phyloP scores from a whole-genome alignment of 2,113 vertebrate species.

The Laticauda colubrina region DNA sequence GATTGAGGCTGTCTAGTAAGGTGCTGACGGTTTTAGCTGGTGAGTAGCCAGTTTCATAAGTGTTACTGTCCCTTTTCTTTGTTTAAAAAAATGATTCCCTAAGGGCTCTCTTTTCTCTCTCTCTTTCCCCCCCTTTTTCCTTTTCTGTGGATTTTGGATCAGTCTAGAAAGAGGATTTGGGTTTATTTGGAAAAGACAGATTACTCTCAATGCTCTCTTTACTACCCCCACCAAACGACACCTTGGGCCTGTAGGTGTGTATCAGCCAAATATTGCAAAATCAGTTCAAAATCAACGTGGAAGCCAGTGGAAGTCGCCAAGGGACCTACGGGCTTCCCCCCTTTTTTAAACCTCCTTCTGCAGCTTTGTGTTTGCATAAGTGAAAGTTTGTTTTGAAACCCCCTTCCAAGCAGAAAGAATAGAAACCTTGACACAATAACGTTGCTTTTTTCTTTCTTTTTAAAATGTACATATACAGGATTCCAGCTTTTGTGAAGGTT shows the following conservation, averaged over 20 bases:
- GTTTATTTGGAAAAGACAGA: background rate
- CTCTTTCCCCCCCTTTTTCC: too few relatives aligned
- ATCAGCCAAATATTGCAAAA: background rate
- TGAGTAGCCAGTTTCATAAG: background rate
- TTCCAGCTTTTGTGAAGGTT: slow-evolving; percentile 32
- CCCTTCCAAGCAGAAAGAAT: slow-evolving; percentile 13
- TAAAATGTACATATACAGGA: slow-evolving; percentile 5
- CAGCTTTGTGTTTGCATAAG: background rate
- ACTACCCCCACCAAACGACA: too few relatives aligned
- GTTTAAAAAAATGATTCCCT: background rate
- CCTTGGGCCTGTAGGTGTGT: background rate
- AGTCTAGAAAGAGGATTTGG: background rate
- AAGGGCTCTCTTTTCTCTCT: too few relatives aligned
- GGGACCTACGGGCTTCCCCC: background rate
- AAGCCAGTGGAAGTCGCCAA: too few relatives aligned
- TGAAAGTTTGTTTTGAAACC: background rate
- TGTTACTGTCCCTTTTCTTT: background rate
- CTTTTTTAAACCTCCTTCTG: fast-evolving
- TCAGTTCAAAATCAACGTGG: background rate
- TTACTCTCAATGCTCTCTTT: background rate
- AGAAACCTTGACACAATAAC: background rate
- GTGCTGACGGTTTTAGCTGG: background rate
- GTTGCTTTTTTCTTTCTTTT: slow-evolving; percentile 38
- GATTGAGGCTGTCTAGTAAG: background rate
- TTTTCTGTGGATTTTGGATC: background rate